Evolutionary conservation across 1,140 invertebrate genomes (phyloP), one percentile per base, ranked within the genome.

Genomic region (Pollicipes pollicipes): DNA sequence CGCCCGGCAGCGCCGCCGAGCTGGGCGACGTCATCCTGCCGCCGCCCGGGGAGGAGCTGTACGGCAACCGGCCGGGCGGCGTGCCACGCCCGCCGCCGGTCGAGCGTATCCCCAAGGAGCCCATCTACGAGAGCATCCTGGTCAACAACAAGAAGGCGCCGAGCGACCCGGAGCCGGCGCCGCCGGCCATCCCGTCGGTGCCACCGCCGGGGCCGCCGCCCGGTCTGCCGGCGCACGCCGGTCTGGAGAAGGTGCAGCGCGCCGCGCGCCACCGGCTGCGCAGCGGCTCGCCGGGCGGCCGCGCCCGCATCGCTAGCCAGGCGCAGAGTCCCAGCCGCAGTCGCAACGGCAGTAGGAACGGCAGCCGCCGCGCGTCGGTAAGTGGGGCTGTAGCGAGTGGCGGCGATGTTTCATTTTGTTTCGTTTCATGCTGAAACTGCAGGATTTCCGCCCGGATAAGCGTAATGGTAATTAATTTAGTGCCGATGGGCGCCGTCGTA

Each of bases 1-100:
- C 75, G 72, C 72, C 37, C 16, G 26, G 10, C 28, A 29, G n/a
- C 45, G 13, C 45, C 45, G 8, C 45, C 45, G 45, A 58, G 45
- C 45, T 21, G 6, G 45, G 45, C 17, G 45, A 58, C 13, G 13
- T 58, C 13, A 58, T 58, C 45, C 45, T 58, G 8, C 45, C 45
- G 6, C 45, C 45, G 13, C 45, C 45, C 17, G 45, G 45, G 2
- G 45, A 58, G 45, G 45, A 58, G 45, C 45, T 58, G 45, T 58
- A 58, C 17, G 45, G 45, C 6, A n/a, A n/a, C n/a, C 6, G 6
- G 45, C 45, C 13, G 13, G 24, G 45, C 17, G 45, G 10, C 45
- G 45, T 24, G 45, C 45, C 45, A 21, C 45, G 24, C 13, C 45
- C 45, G 45, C 45, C 45, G 45, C 45, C 45, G 10, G 24, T 58